Conservation (phyloP, 2,113 vertebrate genomes). For the Oryzias curvinotus region DNA sequence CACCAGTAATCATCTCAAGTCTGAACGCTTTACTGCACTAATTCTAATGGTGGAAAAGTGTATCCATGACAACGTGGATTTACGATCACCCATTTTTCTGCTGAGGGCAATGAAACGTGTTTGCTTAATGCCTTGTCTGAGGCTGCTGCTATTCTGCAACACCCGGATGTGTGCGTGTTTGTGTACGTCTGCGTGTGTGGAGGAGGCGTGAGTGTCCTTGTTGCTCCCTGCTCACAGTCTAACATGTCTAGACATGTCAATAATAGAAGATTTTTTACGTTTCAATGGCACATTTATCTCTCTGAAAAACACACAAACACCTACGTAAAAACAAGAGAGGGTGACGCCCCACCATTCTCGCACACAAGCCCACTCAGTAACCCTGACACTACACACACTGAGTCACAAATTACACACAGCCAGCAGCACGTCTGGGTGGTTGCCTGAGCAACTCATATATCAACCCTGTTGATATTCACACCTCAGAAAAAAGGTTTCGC, state of each 20-base stretch:
- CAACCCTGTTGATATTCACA: slow-evolving; percentile 24
- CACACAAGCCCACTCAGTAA: slow-evolving; percentile 11
- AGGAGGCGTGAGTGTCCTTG: slow-evolving; percentile 47
- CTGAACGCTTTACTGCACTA: slow-evolving; percentile 58
- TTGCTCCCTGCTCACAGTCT: slow-evolving; percentile 38
- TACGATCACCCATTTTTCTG: slow-evolving; percentile 54
- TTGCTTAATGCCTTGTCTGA: slow-evolving; percentile 59
- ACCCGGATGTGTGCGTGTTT: slow-evolving; percentile 2
- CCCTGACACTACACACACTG: slow-evolving; percentile 41
- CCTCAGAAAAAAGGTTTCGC: slow-evolving; percentile 18
- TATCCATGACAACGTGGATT: slow-evolving; percentile 74
- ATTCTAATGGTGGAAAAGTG: slow-evolving; percentile 55
- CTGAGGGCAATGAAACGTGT: slow-evolving; percentile 49
- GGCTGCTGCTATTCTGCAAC: slow-evolving; percentile 54
- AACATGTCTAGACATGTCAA: slow-evolving; percentile 65
- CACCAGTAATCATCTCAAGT: slow-evolving; percentile 54
- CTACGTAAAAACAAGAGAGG: neutral
- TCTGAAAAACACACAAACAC: slow-evolving; percentile 13
- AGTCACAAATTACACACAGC: slow-evolving; percentile 48
- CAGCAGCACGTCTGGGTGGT: slow-evolving; percentile 26
- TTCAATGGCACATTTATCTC: slow-evolving; percentile 51
- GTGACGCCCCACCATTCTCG: slow-evolving; percentile 1
- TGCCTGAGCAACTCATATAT: slow-evolving; percentile 21
- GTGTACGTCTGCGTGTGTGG: slow-evolving; percentile 4
- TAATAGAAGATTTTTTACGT: slow-evolving; percentile 38